Conservation (phyloP, 2,113 vertebrate species). For the Bostrychus sinensis region DNA sequence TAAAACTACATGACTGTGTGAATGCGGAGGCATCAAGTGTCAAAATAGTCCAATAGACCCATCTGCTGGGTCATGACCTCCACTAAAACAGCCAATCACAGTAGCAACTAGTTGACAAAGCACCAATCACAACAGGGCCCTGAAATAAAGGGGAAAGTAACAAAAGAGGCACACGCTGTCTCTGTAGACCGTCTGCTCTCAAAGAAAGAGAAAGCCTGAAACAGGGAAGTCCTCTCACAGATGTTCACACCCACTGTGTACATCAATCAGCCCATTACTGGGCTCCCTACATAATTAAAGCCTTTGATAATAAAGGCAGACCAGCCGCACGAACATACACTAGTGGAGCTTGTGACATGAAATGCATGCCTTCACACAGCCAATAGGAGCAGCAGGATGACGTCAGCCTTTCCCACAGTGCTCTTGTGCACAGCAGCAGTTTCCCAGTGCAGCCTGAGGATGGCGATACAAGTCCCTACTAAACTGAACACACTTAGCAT, state of each 20-base stretch:
- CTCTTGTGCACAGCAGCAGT: slow-evolving; percentile 42
- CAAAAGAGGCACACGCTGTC: slow-evolving; percentile 71
- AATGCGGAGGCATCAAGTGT: slow-evolving; percentile 52
- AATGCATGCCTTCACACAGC: slow-evolving; percentile 17
- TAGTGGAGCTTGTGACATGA: slow-evolving; percentile 17
- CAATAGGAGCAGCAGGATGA: slow-evolving; percentile 37
- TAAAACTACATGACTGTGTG: slow-evolving; percentile 14
- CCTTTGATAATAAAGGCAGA: slow-evolving; percentile 12
- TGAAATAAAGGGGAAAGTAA: slow-evolving; percentile 48
- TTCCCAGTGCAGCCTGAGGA: slow-evolving; percentile 57
- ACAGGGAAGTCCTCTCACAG: slow-evolving; percentile 39
- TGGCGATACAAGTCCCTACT: slow-evolving; percentile 56
- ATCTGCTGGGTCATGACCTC: slow-evolving; percentile 77
- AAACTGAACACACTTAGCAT: slow-evolving; percentile 16
- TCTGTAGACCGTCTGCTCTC: slow-evolving; percentile 39
- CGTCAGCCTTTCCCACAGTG: slow-evolving; percentile 61
- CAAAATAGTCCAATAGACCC: slow-evolving; percentile 57
- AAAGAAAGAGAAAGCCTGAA: slow-evolving; percentile 13
- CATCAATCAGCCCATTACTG: slow-evolving; percentile 33
- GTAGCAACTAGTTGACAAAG: slow-evolving; percentile 53
- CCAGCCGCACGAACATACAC: slow-evolving; percentile 17
- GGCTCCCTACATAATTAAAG: slow-evolving; percentile 20
- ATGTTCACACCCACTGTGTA: slow-evolving; percentile 28
- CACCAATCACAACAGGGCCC: slow-evolving; percentile 58
- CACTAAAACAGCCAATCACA: slow-evolving; percentile 53